Evolutionary conservation across 1,140 invertebrate species (phyloP), one percentile per base, ranked within the genome.

Genomic region (Thaumetopoea pityocampa): DNA sequence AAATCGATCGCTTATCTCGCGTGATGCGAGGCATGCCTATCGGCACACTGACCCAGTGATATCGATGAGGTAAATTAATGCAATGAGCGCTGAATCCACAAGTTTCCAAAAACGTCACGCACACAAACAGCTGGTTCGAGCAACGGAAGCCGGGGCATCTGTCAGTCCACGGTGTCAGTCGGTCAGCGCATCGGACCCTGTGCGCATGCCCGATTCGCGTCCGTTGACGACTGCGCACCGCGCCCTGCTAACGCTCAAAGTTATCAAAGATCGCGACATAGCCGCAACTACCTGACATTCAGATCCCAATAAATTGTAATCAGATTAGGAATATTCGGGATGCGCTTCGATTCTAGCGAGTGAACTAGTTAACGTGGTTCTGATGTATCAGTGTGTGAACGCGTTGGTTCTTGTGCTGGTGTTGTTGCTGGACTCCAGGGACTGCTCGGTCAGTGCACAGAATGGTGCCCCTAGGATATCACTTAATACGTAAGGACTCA

Each of bases 371-470:
- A 26, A 20, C 17, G 17, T 68, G 64, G 67, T 67, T 79, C 79
- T 80, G 68, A 83, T 83, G 79, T 83, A 58, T 68, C 65, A 73
- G 64, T 67, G 64, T 58, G 53, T 62, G 54, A 57, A 57, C 41
- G 45, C 53, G 14, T 55, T 59, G 8, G 52, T 73, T 35, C 41
- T 82, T 35, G 47, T 80, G 36, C 48, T 82, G 30, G 40, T 81
- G 20, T 36, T 77, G 48, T 71, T 60, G 49, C 54, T 79, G 45
- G 67, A 76, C 38, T 72, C 65, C 53, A 67, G 61, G 57, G 58
- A 83, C 48, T 79, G 72, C 44, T 66, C 69, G 14, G 67, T 64
- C 20, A 79, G 60, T 46, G 52, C 59, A 50, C 74, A 83, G 46
- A 57, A 81, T 77, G 77, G 78, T 36, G 57, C 60, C 35, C 30